A percentile compares a stretch with the other conserved stretches of the same genome.
phyloP scores from a whole-genome alignment of 2,797 vertebrate species.

The Sebastes glaucus region DNA sequence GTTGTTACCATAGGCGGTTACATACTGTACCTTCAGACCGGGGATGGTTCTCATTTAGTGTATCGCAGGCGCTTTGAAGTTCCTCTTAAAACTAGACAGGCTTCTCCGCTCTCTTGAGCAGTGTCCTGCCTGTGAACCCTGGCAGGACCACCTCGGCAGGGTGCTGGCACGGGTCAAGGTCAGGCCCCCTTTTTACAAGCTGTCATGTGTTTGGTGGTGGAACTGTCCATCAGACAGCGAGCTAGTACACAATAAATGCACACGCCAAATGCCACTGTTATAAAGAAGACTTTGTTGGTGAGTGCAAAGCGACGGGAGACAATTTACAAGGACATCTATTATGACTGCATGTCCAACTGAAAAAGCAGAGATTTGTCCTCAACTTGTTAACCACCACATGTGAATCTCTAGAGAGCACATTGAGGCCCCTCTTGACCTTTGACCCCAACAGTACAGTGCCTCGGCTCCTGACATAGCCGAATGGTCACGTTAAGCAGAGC shows the following conservation, averaged over 20 bases:
- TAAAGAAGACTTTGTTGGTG: neutral
- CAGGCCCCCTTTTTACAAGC: conserved; percentile 36
- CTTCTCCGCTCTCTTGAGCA: conserved; percentile 7
- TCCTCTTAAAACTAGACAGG: conserved; percentile 23
- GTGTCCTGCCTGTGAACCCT: conserved; percentile 56
- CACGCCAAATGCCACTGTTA: conserved; percentile 7
- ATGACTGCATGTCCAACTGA: conserved; percentile 28
- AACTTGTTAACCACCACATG: conserved; percentile 40
- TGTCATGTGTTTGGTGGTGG: conserved; percentile 35
- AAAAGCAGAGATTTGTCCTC: conserved; percentile 47
- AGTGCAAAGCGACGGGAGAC: neutral
- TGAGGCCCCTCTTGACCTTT: conserved; percentile 50
- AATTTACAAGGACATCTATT: conserved; percentile 38
- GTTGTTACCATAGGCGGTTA: conserved; percentile 15
- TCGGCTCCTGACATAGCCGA: conserved; percentile 36
- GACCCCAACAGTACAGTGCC: conserved; percentile 21
- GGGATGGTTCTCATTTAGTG: conserved; percentile 58
- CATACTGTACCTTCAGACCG: conserved; percentile 1
- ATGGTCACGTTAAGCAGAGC: conserved; percentile 35
- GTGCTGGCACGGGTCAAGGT: conserved; percentile 44
- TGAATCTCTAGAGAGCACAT: conserved; percentile 31
- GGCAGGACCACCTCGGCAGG: conserved; percentile 57
- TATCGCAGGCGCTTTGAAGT: conserved; percentile 57
- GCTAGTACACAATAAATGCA: neutral
- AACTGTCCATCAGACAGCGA: conserved; percentile 31